phyloP scores from a whole-genome alignment of 2,888 invertebrate genomes.

The Mechanitis mazaeus region DNA sequence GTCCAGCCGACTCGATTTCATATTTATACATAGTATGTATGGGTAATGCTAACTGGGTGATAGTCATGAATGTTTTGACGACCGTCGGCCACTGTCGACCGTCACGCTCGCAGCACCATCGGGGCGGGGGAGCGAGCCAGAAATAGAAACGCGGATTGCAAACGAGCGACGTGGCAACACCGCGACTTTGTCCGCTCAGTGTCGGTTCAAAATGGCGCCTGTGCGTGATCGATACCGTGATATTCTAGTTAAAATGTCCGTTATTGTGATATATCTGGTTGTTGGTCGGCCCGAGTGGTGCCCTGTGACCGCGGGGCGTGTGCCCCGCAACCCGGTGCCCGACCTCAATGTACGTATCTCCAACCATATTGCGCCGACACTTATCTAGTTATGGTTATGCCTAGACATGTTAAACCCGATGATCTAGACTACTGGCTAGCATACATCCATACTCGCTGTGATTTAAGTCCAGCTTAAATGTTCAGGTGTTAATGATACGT shows the following conservation, averaged over 20 bases:
- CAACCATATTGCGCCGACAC: constrained; percentile 73
- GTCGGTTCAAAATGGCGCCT: constrained; percentile 76
- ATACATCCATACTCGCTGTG: constrained; percentile 44
- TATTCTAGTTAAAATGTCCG: constrained; percentile 68
- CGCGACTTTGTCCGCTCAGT: constrained; percentile 65
- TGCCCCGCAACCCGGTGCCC: constrained; percentile 60
- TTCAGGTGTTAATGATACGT: constrained; percentile 40
- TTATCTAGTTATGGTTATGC: constrained; percentile 58
- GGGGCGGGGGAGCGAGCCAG: constrained; percentile 57
- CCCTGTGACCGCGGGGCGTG: constrained; percentile 62
- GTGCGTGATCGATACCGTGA: constrained; percentile 76
- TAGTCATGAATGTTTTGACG: constrained; percentile 58
- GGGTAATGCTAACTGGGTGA: constrained; percentile 39
- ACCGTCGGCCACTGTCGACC: constrained; percentile 55
- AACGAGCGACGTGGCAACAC: constrained; percentile 73
- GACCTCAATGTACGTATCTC: constrained; percentile 72
- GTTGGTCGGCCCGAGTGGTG: constrained; percentile 69
- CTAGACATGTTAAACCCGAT: constrained; percentile 43
- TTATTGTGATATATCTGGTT: constrained; percentile 69
- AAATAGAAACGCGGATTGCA: constrained; percentile 71
- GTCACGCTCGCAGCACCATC: constrained; percentile 42
- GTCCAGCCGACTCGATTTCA: constrained; percentile 53
- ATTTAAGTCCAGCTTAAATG: constrained; percentile 35
- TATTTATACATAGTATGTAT: constrained; percentile 47
- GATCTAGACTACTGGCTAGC: constrained; percentile 42